Percentiles rank a stretch among this genome's conserved stretches.
phyloP scores from a whole-genome alignment of 2,888 invertebrate species.

The Abscondita cerata region DNA sequence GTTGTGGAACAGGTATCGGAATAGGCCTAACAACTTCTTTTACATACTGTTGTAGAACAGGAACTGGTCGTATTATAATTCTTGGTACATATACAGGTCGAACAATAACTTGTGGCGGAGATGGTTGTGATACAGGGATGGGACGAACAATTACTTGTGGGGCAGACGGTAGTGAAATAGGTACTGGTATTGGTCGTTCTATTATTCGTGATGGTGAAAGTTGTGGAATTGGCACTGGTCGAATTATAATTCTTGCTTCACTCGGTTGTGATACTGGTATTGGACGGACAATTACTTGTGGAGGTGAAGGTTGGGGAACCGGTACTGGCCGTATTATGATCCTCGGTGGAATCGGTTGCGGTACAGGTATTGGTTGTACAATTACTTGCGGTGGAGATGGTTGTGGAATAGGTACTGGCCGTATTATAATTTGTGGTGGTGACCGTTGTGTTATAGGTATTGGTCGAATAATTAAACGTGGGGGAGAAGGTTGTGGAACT shows the following conservation, averaged over 20 bases:
- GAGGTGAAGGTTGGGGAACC: neutral
- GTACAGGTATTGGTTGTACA: neutral
- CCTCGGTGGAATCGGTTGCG: neutral
- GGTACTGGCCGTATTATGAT: neutral
- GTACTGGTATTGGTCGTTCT: neutral
- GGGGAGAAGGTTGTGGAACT: constrained; percentile 8
- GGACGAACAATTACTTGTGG: neutral
- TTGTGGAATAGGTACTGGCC: neutral
- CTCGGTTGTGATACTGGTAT: neutral
- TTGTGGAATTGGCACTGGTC: constrained; percentile 4
- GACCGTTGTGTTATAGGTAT: neutral
- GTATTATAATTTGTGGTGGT: constrained; percentile 5
- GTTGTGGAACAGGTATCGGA: neutral
- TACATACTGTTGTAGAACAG: constrained; percentile 2
- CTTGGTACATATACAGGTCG: neutral
- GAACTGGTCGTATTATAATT: neutral
- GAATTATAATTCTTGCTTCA: neutral
- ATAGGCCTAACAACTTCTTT: neutral
- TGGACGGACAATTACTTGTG: neutral
- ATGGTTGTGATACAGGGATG: neutral
- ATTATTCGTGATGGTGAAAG: too few species aligned
- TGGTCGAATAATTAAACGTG: neutral
- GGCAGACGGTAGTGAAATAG: neutral
- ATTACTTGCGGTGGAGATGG: neutral
- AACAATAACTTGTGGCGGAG: neutral